Evolutionary conservation across 2,113 vertebrate genomes (phyloP).

Genomic region (Emydura subglobosa): DNA sequence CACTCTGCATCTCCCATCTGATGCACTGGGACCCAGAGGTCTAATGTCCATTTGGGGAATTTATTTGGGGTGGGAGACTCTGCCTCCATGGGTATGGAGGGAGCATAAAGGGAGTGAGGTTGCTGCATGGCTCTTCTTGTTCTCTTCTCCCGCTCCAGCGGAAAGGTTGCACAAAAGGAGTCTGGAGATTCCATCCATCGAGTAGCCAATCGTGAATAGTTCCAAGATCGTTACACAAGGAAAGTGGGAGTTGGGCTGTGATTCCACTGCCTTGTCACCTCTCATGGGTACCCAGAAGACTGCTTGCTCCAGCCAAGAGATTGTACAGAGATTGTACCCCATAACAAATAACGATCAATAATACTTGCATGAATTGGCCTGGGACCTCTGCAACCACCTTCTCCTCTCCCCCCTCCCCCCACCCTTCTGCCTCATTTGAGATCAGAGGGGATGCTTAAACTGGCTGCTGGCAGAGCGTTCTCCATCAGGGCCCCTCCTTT

Average conservation of each 20-base stretch:
- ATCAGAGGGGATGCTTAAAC: background rate
- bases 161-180: background rate
- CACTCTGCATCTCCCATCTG: background rate
- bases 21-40: background rate
- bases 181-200: background rate
- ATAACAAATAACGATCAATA: fast-evolving
- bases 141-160: background rate
- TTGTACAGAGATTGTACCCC: background rate
- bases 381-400: background rate
- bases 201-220: background rate
- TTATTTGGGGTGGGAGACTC: background rate
- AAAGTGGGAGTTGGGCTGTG: background rate
- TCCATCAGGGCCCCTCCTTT: background rate
- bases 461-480: background rate
- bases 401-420: background rate
- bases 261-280: background rate
- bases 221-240: fast-evolving
- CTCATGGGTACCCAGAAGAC: background rate
- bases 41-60: background rate
- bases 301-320: background rate
- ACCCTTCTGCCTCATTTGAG: background rate
- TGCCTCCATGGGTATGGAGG: background rate
- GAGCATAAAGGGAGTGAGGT: background rate
- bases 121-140: background rate
- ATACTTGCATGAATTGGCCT: background rate